These are phyloP conservation scores for Lipotes vexillifer DNA, from an alignment of 2,113 vertebrate genomes.

Conservation along the genomic window DNA sequence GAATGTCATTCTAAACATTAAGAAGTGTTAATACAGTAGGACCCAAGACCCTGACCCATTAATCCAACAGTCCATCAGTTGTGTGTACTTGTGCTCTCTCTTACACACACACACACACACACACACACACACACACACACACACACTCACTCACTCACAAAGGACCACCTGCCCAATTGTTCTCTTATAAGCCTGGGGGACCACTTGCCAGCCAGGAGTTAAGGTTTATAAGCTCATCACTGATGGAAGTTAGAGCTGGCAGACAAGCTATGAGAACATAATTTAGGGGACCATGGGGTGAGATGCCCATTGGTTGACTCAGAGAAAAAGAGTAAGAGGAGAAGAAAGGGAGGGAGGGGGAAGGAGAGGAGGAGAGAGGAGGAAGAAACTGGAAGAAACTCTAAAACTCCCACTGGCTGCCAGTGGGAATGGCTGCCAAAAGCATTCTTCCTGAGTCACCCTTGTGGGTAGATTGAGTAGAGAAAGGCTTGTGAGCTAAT, in stretches of 20 bases:
- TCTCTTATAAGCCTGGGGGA: background rate
- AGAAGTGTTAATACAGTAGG: background rate
- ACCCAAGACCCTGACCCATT: background rate
- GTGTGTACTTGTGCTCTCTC: background rate
- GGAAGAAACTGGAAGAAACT: background rate
- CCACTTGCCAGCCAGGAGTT: background rate
- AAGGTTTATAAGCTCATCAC: background rate
- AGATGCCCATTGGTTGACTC: constrained; percentile 59
- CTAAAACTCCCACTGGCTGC: background rate
- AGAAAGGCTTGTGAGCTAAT: background rate
- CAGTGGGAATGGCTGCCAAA: background rate
- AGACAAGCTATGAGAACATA: constrained; percentile 76
- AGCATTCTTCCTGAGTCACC: background rate
- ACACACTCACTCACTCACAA: background rate
- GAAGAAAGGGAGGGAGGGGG: background rate
- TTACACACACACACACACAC: background rate
- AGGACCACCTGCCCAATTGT: background rate
- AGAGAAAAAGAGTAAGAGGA: constrained; percentile 51
- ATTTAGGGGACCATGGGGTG: constrained; percentile 60
- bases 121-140: background rate
- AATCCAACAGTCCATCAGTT: background rate
- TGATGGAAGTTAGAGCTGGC: constrained; percentile 66
- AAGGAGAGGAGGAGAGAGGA: background rate
- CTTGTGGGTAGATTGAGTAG: background rate
- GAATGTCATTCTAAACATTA: background rate